A percentile compares a stretch with the other conserved stretches of the same genome.
phyloP scores from a whole-genome alignment of 2,888 invertebrate species.

The Amphipyra berbera region DNA sequence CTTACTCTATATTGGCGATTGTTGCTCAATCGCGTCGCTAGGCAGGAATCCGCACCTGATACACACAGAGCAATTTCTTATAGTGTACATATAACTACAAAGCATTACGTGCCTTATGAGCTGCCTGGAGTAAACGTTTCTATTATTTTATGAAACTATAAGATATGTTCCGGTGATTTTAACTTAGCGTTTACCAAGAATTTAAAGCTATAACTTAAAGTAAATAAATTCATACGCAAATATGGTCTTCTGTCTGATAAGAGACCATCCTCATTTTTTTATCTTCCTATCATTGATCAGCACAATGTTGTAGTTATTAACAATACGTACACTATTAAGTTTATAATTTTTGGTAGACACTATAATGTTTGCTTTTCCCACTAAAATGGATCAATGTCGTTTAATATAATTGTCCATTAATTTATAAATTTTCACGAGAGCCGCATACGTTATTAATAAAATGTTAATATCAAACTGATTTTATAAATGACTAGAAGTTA shows the following conservation, averaged over 20 bases:
- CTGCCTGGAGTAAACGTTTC: conserved; percentile 10
- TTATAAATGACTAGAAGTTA: neutral
- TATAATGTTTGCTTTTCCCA: too few species aligned
- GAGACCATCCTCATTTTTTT: conserved; percentile 58
- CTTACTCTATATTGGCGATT: conserved; percentile 89
- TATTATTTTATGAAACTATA: conserved; percentile 25
- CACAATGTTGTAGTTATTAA: conserved; percentile 10
- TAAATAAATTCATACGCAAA: neutral
- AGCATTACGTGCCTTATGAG: conserved; percentile 19
- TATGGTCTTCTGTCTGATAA: conserved; percentile 28
- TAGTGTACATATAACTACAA: conserved; percentile 41
- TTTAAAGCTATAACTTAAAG: conserved; percentile 2
- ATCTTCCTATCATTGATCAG: conserved; percentile 13
- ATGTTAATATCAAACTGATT: too few species aligned
- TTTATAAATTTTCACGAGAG: conserved; percentile 2
- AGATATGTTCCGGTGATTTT: conserved; percentile 31
- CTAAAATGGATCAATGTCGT: too few species aligned
- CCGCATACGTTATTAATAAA: conserved; percentile 20
- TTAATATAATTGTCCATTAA: too few species aligned
- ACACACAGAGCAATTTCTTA: conserved; percentile 77
- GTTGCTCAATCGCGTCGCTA: conserved; percentile 87
- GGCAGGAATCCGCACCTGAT: conserved; percentile 89
- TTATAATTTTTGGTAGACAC: neutral
- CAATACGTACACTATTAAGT: neutral
- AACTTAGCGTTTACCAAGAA: conserved; percentile 4